phyloP scores from a whole-genome alignment of 2,888 invertebrate species.

The Celastrina argiolus region DNA sequence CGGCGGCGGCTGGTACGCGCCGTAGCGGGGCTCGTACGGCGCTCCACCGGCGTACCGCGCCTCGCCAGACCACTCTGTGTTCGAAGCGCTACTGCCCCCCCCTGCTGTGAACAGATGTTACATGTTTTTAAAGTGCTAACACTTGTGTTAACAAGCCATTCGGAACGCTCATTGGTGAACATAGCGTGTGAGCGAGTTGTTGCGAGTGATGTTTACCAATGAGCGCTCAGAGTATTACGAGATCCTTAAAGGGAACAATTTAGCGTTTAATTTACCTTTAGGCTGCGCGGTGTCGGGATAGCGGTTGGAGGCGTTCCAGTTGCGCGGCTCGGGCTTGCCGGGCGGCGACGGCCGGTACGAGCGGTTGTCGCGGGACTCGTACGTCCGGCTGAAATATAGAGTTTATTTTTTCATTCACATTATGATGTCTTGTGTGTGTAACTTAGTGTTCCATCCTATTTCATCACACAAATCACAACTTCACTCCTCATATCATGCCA shows the following conservation, averaged over 20 bases:
- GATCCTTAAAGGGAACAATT: background rate
- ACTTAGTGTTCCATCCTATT: no score
- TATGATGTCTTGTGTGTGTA: no score
- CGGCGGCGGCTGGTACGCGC: slow-evolving; percentile 69
- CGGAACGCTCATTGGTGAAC: no score
- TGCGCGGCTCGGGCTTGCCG: slow-evolving; percentile 62
- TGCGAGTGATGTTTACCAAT: no score
- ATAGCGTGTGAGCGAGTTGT: no score
- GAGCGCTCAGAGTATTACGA: no score
- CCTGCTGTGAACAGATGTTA: slow-evolving; percentile 19
- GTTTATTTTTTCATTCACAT: background rate
- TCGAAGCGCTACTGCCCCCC: slow-evolving; percentile 40
- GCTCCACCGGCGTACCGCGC: slow-evolving; percentile 46
- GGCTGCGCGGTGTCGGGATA: slow-evolving; percentile 56
- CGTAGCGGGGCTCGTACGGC: slow-evolving; percentile 61
- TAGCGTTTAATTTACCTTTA: slow-evolving; percentile 49
- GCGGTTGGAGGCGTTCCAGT: slow-evolving; percentile 57
- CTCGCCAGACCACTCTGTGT: slow-evolving; percentile 53
- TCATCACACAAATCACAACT: no score
- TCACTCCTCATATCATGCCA: no score
- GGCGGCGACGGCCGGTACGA: slow-evolving; percentile 65
- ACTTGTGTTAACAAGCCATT: no score
- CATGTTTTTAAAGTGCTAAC: no score
- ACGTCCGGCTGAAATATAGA: slow-evolving; percentile 48
- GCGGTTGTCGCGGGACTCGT: slow-evolving; percentile 59